Base-by-base conservation (phyloP, 1,140 invertebrate species). In the Hetaerina americana region DNA sequence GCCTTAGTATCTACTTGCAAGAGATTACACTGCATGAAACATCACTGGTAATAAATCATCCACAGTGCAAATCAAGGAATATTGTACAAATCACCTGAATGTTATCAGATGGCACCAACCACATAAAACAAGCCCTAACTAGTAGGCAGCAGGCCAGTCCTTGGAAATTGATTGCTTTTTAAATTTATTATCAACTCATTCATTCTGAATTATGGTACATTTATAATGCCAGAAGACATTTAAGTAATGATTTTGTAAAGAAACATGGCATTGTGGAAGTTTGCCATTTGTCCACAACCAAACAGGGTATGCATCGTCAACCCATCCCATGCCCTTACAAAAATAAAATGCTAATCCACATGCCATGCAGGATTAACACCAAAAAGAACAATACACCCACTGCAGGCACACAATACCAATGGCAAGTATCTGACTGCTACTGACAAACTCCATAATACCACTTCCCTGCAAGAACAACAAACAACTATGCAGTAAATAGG, bases 41-140 rank as follows among this genome's bases (percentile, higher is more conserved):
- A 73, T 70, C 66, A 71, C 72, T 71, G 72, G 70, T 71, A 72
- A 72, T 72, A 70, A 72, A 72, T 70, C 69, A 49, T 70, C 49
- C 27, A 69, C n/a, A 66, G 72, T 73, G 72, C 72, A 73, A 71
- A 71, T 71, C 40, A 71, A 71, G 57, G 66, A 57, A 18, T 71
- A 71, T 73, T 71, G 28, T 73, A 71, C 68, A 73, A 66, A 73
- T 40, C 31, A 27, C 70, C 66, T 66, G 68, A 29, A 28, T 70
- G 25, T 66, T 57, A n/a, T 71, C 49, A 28, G 22, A 67, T 66
- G 15, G 10, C 10, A n/a, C 40, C 40, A 57, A 5, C 22, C 40
- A 57, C 40, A 57, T n/a, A 57, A 57, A 57, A 5, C 40, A 57
- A 57, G 40, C 40, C 40, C 10, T 57, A 57, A 57, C 40, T 57